Percentiles rank a stretch among this genome's conserved stretches.
These are phyloP conservation scores for Brachionus paranguensis DNA, from an alignment of 1,140 invertebrate genomes.

Conservation along the genomic window DNA sequence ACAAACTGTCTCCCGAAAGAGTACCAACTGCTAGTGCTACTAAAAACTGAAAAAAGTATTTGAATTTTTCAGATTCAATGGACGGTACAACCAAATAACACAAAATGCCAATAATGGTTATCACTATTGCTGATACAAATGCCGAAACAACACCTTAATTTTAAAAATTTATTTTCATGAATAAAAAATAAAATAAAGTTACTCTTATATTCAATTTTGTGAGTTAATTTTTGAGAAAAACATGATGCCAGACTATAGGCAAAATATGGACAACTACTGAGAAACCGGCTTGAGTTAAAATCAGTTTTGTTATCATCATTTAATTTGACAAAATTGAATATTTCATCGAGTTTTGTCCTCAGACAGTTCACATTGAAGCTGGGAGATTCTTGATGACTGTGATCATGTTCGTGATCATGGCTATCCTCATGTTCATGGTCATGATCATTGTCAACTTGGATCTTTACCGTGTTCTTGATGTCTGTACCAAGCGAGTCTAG, in stretches of 20 bases:
- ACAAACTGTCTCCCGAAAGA: conserved; percentile 36
- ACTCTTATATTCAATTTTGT: neutral
- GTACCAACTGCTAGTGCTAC: conserved; percentile 41
- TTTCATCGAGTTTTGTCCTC: neutral
- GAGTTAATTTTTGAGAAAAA: neutral
- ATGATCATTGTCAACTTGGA: neutral
- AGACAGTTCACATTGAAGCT: neutral
- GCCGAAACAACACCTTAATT: neutral
- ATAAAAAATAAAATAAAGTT: neutral
- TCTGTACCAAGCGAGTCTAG: neutral
- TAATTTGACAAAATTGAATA: neutral
- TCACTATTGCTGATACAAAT: conserved; percentile 1
- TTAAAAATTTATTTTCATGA: neutral
- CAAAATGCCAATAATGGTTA: conserved; percentile 5
- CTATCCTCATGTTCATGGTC: neutral
- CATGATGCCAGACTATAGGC: neutral
- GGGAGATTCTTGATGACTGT: neutral
- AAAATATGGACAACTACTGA: neutral
- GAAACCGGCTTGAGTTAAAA: neutral
- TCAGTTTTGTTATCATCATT: neutral
- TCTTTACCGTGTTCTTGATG: neutral
- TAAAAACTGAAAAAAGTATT: conserved; percentile 39
- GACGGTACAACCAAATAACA: conserved; percentile 15
- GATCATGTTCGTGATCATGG: neutral
- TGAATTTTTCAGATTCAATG: neutral